phyloP scores from a whole-genome alignment of 2,888 invertebrate genomes.

The Mythimna loreyi region DNA sequence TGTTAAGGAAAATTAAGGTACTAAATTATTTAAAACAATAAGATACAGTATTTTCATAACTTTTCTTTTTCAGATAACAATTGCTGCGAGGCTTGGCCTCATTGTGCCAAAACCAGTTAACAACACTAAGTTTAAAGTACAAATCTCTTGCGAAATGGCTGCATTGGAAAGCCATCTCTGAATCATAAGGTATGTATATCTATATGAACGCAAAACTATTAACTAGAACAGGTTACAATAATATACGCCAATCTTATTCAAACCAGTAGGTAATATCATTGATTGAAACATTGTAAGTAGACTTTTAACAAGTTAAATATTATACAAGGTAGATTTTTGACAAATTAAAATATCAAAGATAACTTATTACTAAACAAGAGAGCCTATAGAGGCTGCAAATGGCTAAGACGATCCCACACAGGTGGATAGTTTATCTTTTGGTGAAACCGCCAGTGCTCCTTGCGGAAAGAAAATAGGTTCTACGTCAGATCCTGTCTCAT shows the following conservation, averaged over 20 bases:
- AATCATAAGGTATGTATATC: constrained; percentile 6
- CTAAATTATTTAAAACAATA: background rate
- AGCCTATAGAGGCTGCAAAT: too few species aligned
- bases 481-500: too few species aligned
- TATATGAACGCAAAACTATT: background rate
- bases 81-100: background rate
- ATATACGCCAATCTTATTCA: background rate
- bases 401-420: background rate
- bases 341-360: background rate
- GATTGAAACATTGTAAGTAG: background rate
- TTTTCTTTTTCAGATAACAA: constrained; percentile 11
- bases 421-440: background rate
- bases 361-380: too few species aligned
- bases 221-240: background rate
- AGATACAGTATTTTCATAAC: background rate
- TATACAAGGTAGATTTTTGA: background rate
- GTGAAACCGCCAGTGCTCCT: background rate
- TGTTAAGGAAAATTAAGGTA: background rate
- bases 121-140: background rate
- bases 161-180: constrained; percentile 1
- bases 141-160: background rate
- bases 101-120: background rate
- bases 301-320: background rate
- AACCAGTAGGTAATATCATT: background rate
- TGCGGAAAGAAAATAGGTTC: background rate